phyloP scores from a whole-genome alignment of 2,888 invertebrate species.

The Venustoraphidia nigricollis region DNA sequence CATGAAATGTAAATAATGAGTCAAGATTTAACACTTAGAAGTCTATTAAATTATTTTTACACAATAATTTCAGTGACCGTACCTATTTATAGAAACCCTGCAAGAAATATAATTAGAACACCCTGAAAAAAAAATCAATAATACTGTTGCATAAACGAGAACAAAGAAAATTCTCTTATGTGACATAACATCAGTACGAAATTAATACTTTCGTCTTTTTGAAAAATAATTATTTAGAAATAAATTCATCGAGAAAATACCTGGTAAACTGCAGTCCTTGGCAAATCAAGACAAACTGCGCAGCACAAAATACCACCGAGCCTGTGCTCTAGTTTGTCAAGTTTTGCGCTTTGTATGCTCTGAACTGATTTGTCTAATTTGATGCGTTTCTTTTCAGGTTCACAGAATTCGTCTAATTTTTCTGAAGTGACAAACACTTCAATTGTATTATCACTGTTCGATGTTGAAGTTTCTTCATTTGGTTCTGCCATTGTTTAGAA shows the following conservation, averaged over 20 bases:
- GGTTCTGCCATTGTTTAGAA: constrained; percentile 1
- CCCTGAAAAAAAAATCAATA: constrained; percentile 1
- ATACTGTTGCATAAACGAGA: not conserved
- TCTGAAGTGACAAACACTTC: constrained; percentile 15
- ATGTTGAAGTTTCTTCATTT: constrained; percentile 18
- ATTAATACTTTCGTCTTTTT: too few relatives aligned
- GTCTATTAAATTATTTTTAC: too few relatives aligned
- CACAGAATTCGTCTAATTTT: constrained; percentile 23
- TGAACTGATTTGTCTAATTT: constrained; percentile 14
- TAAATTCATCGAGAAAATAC: constrained; percentile 41
- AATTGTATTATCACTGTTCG: constrained; percentile 20
- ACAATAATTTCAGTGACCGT: too few relatives aligned
- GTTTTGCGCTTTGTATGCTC: constrained; percentile 8
- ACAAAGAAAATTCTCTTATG: not conserved
- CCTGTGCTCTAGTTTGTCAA: constrained; percentile 73
- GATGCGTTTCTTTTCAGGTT: constrained; percentile 26
- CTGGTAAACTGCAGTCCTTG: constrained; percentile 84
- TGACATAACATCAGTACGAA: too few relatives aligned
- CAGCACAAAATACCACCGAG: constrained; percentile 90
- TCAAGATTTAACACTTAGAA: too few relatives aligned
- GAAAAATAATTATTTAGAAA: constrained; percentile 8
- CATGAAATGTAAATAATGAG: too few relatives aligned
- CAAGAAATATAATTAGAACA: not conserved
- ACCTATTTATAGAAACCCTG: not conserved
- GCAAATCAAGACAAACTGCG: constrained; percentile 91